Base-by-base conservation (phyloP, 2,888 invertebrate species). In the Metellina segmentata region DNA sequence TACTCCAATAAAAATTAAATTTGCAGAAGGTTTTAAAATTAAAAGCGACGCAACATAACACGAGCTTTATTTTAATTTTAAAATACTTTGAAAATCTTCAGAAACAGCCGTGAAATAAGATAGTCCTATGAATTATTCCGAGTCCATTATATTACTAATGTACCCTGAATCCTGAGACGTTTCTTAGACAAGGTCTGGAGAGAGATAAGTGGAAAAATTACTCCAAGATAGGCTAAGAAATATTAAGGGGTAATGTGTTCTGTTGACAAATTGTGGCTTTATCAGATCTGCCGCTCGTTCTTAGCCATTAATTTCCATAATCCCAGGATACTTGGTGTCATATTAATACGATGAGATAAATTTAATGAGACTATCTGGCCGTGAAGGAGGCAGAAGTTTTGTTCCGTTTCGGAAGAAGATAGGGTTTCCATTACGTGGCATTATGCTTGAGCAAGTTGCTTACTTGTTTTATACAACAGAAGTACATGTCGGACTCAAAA, bases 231-330 rank as follows among this genome's bases (percentile, higher is more conserved):
- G 13, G 7, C 34, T 13, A 71, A 52, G 51, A 34, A 70, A 78
- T 70, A 52, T 9, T 70, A 70, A 70, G 20, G 85, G 20, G 48
- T 83, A 75, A 83, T 83, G 53, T 75, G 34, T 20, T 70, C 49
- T 53, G 71, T 86, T 86, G 86, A 86, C 71, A 86, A 86, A 86
- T 86, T 86, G 71, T 51, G 71, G 53, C 79, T 49, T 79, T 86
- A 86, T 86, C 85, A 49, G 71, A 82, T 82, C 86, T 13, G 79
- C 78, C 20, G 70, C 34, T 79, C 86, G 51, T 61, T 53, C 9
- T 53, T 74, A 11, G 49, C 51, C 71, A 86, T 86, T 86, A 78
- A 86, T 79, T 86, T 71, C 71, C 70, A 78, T 78, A 86, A 69
- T 86, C 78, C 86, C 51, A 11, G 19, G 70, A 61, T 71, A 19